These are phyloP conservation scores for Aphodius granarius DNA, from an alignment of 2,888 invertebrate genomes.

Conservation along the genomic window DNA sequence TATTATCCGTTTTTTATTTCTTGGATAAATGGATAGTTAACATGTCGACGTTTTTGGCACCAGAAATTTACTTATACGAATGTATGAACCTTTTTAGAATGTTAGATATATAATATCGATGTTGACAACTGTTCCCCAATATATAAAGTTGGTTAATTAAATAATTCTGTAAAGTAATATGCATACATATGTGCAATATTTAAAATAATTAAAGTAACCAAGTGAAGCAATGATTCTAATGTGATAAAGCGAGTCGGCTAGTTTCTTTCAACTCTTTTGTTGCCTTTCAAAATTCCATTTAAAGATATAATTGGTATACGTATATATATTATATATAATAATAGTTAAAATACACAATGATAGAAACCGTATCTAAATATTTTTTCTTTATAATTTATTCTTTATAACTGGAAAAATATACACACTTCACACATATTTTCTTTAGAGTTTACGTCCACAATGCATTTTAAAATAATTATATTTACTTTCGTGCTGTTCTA, in stretches of 20 bases:
- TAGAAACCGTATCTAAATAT: constrained; percentile 53
- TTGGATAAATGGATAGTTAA: not conserved
- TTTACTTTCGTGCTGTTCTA: constrained; percentile 35
- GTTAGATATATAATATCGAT: constrained; percentile 48
- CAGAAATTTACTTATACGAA: constrained; percentile 37
- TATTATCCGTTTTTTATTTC: constrained; percentile 26
- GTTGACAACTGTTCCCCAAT: constrained; percentile 50
- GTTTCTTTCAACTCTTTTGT: constrained; percentile 3
- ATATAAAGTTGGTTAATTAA: constrained; percentile 43
- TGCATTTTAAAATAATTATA: constrained; percentile 18
- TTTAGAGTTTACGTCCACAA: not conserved
- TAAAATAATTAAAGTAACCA: not conserved
- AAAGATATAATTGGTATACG: constrained; percentile 45
- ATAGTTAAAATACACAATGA: constrained; percentile 42
- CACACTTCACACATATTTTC: constrained; percentile 48
- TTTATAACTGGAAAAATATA: constrained; percentile 53
- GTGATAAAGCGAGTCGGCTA: constrained; percentile 15
- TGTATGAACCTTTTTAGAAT: constrained; percentile 51
- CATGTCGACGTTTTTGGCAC: constrained; percentile 49
- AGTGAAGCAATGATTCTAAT: not conserved
- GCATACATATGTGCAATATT: constrained; percentile 2
- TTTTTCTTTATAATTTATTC: constrained; percentile 43
- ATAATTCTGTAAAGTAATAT: constrained; percentile 38
- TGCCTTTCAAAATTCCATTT: constrained; percentile 23
- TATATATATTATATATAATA: constrained; percentile 34